Conservation (phyloP, 2,888 invertebrate genomes). For the Drosophila pegasa region DNA sequence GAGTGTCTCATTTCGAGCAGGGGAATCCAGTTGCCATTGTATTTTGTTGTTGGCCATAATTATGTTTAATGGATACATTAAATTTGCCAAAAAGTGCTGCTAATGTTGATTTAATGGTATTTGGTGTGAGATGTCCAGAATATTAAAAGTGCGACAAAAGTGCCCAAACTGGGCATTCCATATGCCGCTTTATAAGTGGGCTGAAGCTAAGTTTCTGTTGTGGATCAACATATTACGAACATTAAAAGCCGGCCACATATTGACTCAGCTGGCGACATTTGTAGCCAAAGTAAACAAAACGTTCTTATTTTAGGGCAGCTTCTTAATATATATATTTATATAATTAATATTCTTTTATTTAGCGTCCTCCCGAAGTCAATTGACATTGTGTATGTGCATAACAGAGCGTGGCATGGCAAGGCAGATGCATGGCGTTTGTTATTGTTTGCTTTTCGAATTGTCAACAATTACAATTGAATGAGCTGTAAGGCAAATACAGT, state of each 20-base stretch:
- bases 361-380: constrained; percentile 39
- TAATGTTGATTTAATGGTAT: constrained; percentile 5
- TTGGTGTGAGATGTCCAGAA: neutral
- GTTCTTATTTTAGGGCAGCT: neutral
- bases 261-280: constrained; percentile 10
- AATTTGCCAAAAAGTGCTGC: constrained; percentile 17
- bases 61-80: constrained; percentile 38
- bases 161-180: neutral
- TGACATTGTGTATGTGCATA: constrained; percentile 46
- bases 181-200: neutral
- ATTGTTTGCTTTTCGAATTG: constrained; percentile 44
- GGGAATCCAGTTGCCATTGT: constrained; percentile 8
- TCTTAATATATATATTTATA: neutral
- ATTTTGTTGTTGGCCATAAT: constrained; percentile 20
- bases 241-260: neutral
- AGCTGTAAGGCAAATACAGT: constrained; percentile 20
- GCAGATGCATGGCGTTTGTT: constrained; percentile 31
- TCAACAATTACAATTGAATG: constrained; percentile 47
- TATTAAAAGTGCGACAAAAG: constrained; percentile 2
- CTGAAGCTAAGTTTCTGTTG: neutral
- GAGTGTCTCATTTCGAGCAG: neutral
- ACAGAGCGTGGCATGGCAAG: neutral
- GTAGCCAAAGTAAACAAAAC: neutral
- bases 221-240: neutral
- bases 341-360: neutral